phyloP scores from a whole-genome alignment of 1,140 invertebrate species.

The Trachelipus rathkii region DNA sequence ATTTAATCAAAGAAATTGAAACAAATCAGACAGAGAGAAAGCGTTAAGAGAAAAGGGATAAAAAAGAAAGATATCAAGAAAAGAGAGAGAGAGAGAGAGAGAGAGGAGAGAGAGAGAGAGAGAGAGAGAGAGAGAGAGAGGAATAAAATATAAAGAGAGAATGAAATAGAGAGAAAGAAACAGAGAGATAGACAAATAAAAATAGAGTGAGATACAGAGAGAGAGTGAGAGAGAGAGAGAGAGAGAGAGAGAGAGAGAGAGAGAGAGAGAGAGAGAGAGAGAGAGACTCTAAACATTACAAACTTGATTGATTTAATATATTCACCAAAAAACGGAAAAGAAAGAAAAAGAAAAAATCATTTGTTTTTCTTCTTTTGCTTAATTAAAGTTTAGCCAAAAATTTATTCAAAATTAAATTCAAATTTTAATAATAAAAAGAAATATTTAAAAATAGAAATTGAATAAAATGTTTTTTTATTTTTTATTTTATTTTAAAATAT shows the following conservation, averaged over 20 bases:
- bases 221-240: not conserved
- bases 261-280: not conserved
- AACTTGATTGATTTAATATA: conserved; percentile 3
- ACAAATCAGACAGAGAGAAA: not conserved
- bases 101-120: not conserved
- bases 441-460: not conserved
- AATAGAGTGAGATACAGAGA: not conserved
- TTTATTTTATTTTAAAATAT: no score
- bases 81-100: not conserved
- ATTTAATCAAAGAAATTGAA: not conserved
- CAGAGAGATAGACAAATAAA: not conserved
- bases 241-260: not conserved
- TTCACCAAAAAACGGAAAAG: not conserved
- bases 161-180: not conserved
- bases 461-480: no score
- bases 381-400: no score
- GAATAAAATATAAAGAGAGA: not conserved
- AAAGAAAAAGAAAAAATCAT: not conserved
- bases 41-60: not conserved
- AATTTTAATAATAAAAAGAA: not conserved
- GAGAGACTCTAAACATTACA: not conserved
- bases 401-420: not conserved
- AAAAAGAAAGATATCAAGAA: not conserved
- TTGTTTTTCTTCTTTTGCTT: no score
- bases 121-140: not conserved